Evolutionary conservation across 2,888 invertebrate species (phyloP), one percentile per base, ranked within the genome.

Genomic region (Teinopalpus imperialis): DNA sequence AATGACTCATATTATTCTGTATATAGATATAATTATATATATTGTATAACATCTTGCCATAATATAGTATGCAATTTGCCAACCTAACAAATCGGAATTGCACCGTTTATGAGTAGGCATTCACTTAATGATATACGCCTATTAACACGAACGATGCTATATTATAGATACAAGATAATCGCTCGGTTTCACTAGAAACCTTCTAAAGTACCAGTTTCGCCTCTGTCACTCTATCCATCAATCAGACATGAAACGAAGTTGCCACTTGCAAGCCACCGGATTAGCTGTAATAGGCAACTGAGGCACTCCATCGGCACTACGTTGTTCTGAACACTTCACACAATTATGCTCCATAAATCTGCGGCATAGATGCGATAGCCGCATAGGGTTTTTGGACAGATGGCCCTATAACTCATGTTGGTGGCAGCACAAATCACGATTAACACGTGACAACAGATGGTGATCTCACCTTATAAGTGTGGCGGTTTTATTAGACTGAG

Each of bases 161-260:
- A 27, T 40, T 40, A 29, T 13, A 35, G 40, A 29, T 41, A 46
- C 48, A 43, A 52, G 45, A 53, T 50, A 56, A 51, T 51, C 43
- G 30, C 45, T 47, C 49, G 40, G 67, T 76, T 75, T 74, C 71
- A 69, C 69, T 73, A 72, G 74, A 74, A 74, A 73, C 69, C 69
- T 65, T 67, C 67, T 66, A 59, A 55, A 63, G 74, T 74, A 73
- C 77, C 73, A 71, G 77, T 69, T 66, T 68, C 61, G 70, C 65
- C 52, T 47, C 59, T 74, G 79, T 77, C 79, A 68, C 58, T 50
- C 63, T 58, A 75, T 82, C 70, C 66, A 83, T 85, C 83, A 81
- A 81, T 81, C 80, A 69, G 56, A 50, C 59, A 62, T 57, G 60
- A 63, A 67, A 69, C 66, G 61, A 74, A 73, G 62, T 73, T 67